These are phyloP conservation scores for Petroica traversi DNA, from an alignment of 2,113 vertebrate species.

Conservation along the genomic window DNA sequence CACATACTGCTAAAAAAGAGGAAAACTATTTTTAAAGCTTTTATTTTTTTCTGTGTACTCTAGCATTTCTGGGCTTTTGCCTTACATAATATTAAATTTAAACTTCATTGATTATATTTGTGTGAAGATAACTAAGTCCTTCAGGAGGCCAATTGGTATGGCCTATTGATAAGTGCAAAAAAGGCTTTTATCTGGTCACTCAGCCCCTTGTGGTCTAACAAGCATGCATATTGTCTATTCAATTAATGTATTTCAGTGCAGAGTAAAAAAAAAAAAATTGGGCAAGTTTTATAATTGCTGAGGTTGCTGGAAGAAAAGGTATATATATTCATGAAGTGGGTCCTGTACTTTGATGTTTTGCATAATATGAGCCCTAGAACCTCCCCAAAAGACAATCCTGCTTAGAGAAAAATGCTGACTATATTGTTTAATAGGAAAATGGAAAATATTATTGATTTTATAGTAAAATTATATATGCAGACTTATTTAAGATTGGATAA, in stretches of 20 bases:
- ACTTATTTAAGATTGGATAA: neutral
- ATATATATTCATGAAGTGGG: neutral
- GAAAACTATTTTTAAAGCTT: neutral
- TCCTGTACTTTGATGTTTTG: slow-evolving; percentile 3
- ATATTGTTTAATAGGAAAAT: slow-evolving; percentile 15
- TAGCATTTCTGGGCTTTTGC: neutral
- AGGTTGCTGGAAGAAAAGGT: neutral
- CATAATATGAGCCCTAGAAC: neutral
- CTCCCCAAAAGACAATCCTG: neutral
- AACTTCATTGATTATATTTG: neutral
- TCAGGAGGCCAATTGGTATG: neutral
- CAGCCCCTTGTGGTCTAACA: neutral
- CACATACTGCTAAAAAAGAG: neutral
- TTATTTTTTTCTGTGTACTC: neutral
- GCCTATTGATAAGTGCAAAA: neutral
- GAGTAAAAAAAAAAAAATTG: neutral
- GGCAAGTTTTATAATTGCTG: slow-evolving; percentile 20
- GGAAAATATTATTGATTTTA: slow-evolving; percentile 22
- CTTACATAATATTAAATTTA: neutral
- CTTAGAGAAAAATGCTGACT: slow-evolving; percentile 26
- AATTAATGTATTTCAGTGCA: neutral
- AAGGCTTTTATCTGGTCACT: neutral
- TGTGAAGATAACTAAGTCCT: neutral
- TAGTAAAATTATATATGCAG: slow-evolving; percentile 27
- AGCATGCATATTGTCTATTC: rapidly evolving